Evolutionary conservation across 2,113 vertebrate species (phyloP).

Genomic region (Callocephalon fimbriatum): DNA sequence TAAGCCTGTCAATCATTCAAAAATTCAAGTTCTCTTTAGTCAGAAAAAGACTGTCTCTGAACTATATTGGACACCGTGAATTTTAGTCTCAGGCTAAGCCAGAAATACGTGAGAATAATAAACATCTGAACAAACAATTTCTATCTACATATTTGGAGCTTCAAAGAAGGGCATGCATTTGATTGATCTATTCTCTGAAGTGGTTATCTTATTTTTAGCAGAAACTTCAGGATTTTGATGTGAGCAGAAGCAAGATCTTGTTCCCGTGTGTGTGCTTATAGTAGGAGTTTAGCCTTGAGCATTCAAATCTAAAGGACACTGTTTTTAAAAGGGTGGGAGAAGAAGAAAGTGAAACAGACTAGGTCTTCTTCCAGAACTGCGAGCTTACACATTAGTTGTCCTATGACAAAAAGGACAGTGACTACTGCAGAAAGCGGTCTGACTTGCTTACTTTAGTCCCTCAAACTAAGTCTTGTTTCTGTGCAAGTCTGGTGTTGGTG

Average conservation of each 20-base stretch:
- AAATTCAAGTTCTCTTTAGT: background rate
- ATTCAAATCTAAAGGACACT: background rate
- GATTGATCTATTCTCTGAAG: background rate
- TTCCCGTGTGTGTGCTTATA: background rate
- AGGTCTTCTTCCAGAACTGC: background rate
- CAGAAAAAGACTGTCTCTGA: background rate
- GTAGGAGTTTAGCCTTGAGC: background rate
- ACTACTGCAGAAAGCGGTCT: background rate
- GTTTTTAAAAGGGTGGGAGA: background rate
- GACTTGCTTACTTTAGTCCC: background rate
- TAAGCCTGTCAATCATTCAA: conserved; percentile 27
- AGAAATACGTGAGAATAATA: background rate
- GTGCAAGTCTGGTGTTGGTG: background rate
- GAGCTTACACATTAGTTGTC: background rate
- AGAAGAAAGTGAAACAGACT: background rate
- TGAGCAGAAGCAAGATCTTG: background rate
- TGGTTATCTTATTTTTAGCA: background rate
- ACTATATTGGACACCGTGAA: background rate
- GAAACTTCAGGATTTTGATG: background rate
- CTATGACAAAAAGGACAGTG: background rate
- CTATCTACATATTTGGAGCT: background rate
- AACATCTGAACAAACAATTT: background rate
- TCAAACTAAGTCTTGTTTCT: background rate
- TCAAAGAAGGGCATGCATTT: background rate
- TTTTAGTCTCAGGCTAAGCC: background rate